Base-by-base conservation (phyloP, 2,888 invertebrate genomes). In the Eupithecia tripunctaria region DNA sequence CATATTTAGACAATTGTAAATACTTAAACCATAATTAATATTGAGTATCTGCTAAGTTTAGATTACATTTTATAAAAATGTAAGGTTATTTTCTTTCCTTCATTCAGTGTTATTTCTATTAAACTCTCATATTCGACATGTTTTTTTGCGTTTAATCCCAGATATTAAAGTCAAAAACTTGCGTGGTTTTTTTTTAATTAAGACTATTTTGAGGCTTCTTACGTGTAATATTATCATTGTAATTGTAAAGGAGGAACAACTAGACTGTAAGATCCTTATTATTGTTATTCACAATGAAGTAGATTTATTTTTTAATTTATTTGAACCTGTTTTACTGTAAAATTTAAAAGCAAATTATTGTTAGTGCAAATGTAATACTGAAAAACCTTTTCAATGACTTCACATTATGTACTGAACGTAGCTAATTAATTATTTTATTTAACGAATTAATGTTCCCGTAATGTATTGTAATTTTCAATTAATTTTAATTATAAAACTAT, bases 161-260 rank as follows among this genome's bases (percentile, higher is more conserved):
- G 8, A 21, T 59, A 59, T 59, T 14, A 27, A 27, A 14, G 27
- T 10, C 21, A 2, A 1, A 47, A 47, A 21, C 3, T 21, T 10
- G 10, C 21, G 51, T 51, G 51, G 21, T 21, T 51, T 47, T 36
- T 47, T 47, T 51, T 56, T 25, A 25, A 56, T 56, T 56, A 56
- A 51, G 56, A 25, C 10, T 2, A 51, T 51, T 43, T 43, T 8
- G 18, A 62, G n/a, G 68, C 73, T 74, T 25, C 21, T 67, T 18
- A 47, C 10, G 21, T 74, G 62, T 71, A 68, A 66, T 68, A 63
- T 38, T 65, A 29, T 15, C 14, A 60, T 56, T 59, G 70, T 64
- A 70, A 65, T 74, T 72, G 89, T 92, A 91, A 91, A 91, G 88
- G 93, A 92, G 93, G 93, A 93, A 89, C 93, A 93, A 93, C 84